Conservation (phyloP, 2,888 invertebrate species). For the Xestobium rufovillosum region DNA sequence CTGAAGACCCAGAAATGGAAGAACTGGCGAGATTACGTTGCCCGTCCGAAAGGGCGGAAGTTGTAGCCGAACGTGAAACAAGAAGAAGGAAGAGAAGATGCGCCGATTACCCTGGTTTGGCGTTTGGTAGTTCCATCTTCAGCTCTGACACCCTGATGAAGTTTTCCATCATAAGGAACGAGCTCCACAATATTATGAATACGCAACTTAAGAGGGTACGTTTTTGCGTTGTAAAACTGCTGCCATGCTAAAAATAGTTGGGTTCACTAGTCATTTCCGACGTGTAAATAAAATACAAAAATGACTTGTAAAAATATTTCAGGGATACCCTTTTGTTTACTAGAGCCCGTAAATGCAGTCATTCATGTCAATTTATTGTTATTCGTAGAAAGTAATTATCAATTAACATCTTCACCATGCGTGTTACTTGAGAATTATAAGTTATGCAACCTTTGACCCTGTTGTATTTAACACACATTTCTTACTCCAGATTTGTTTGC, state of each 20-base stretch:
- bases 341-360: no score
- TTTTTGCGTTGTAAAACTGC: slow-evolving; percentile 33
- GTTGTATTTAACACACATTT: no score
- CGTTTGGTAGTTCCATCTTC: slow-evolving; percentile 86
- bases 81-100: slow-evolving; percentile 68
- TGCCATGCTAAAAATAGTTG: not conserved
- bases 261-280: no score
- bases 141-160: slow-evolving; percentile 97
- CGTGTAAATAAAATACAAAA: no score
- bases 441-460: no score
- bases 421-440: no score
- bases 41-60: slow-evolving; percentile 82
- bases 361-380: no score
- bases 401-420: no score
- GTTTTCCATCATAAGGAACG: slow-evolving; percentile 93
- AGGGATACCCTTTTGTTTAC: no score
- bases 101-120: slow-evolving; percentile 87
- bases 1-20: slow-evolving; percentile 68
- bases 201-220: slow-evolving; percentile 95
- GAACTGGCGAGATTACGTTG: slow-evolving; percentile 81
- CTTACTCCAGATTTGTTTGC: no score
- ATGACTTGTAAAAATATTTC: no score
- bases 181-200: slow-evolving; percentile 95
- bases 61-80: slow-evolving; percentile 76
- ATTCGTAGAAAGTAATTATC: no score